A percentile compares a stretch with the other conserved stretches of the same genome.
These are phyloP conservation scores for Archips xylosteana DNA, from an alignment of 2,888 invertebrate species.

Conservation along the genomic window DNA sequence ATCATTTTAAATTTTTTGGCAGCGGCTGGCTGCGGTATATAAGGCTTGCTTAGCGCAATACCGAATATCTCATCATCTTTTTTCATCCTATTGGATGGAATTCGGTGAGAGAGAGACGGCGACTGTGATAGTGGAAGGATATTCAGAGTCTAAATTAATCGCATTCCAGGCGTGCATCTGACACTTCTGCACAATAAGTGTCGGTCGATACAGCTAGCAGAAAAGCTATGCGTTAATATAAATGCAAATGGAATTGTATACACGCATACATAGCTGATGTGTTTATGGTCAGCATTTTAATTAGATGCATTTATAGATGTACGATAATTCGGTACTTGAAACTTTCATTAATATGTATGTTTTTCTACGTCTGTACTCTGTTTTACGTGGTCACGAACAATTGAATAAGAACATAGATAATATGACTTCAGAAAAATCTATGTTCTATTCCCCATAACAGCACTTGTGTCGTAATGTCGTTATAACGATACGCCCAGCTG, in stretches of 20 bases:
- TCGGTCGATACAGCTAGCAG: slow-evolving; percentile 38
- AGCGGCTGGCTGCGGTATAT: slow-evolving; percentile 40
- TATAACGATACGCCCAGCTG: no score
- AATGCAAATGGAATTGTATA: slow-evolving; percentile 32
- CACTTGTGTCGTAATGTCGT: no score
- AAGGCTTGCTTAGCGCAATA: slow-evolving; percentile 14
- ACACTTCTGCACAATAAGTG: slow-evolving; percentile 58
- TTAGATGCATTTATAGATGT: background rate
- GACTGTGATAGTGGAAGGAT: slow-evolving; percentile 15
- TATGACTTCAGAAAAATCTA: no score
- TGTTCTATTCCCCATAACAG: no score
- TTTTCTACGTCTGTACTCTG: no score
- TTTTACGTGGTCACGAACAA: no score
- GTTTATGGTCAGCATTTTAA: slow-evolving; percentile 7
- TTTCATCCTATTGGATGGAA: background rate
- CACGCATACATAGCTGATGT: background rate
- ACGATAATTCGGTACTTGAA: no score
- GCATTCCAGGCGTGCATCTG: slow-evolving; percentile 56
- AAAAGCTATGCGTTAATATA: slow-evolving; percentile 31
- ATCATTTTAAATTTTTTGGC: slow-evolving; percentile 65
- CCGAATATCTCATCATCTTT: slow-evolving; percentile 13
- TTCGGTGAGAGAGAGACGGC: slow-evolving; percentile 11
- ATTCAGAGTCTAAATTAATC: slow-evolving; percentile 55
- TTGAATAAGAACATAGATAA: no score
- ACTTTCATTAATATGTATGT: no score